Evolutionary conservation across 2,888 invertebrate species (phyloP).

Genomic region (Pristionchus maxplancki): DNA sequence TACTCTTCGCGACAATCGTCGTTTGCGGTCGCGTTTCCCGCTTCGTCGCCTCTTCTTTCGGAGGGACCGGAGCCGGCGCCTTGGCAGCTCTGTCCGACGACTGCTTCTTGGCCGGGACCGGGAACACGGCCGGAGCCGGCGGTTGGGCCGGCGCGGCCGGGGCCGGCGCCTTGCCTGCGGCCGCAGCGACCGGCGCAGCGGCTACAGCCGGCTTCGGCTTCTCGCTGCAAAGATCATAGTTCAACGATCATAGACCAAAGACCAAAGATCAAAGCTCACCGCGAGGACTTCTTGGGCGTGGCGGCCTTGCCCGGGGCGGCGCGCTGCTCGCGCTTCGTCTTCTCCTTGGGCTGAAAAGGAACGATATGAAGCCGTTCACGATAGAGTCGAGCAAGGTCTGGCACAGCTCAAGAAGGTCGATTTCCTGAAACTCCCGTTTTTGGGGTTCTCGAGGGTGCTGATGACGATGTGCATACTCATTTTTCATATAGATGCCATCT

Average conservation of each 20-base stretch:
- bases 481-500: too few species aligned
- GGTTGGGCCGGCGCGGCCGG: not conserved
- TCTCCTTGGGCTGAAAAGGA: not conserved
- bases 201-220: not conserved
- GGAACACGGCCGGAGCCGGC: not conserved
- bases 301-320: not conserved
- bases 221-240: not conserved
- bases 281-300: not conserved
- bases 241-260: not conserved
- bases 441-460: too few species aligned
- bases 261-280: not conserved
- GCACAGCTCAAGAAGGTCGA: too few species aligned
- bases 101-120: not conserved
- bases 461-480: too few species aligned
- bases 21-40: not conserved
- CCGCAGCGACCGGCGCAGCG: not conserved
- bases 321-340: not conserved
- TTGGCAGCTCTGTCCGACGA: not conserved
- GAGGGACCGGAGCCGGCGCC: not conserved
- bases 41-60: not conserved
- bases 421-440: too few species aligned
- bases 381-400: too few species aligned
- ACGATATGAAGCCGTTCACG: too few species aligned
- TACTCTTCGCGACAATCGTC: not conserved
- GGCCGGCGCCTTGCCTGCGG: not conserved